These are phyloP conservation scores for Callyntrura sp. DNA, from an alignment of 2,888 invertebrate genomes.

Conservation along the genomic window DNA sequence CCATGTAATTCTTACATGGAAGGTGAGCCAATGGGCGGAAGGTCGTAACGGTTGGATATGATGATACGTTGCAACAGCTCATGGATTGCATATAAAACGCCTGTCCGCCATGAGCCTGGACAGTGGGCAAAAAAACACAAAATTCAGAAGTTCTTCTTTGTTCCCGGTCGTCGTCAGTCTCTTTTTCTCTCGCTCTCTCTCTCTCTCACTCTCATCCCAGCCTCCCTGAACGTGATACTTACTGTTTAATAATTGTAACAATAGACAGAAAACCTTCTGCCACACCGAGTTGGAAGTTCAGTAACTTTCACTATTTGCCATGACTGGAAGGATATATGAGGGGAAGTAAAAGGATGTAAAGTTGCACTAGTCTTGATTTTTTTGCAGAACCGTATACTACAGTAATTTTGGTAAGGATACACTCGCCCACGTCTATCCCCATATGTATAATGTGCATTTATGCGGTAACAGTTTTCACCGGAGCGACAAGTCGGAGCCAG, in stretches of 20 bases:
- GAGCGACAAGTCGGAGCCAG: constrained; percentile 68
- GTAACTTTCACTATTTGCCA: constrained; percentile 71
- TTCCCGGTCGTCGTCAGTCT: not conserved
- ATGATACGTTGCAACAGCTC: not conserved
- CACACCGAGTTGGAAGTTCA: constrained; percentile 57
- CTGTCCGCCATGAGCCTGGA: not conserved
- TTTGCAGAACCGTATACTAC: constrained; percentile 13
- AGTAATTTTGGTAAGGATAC: not conserved
- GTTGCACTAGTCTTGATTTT: constrained; percentile 17
- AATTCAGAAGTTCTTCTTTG: not conserved
- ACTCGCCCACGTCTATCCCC: not conserved
- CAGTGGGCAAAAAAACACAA: constrained; percentile 7
- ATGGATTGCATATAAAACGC: not conserved
- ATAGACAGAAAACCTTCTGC: constrained; percentile 54
- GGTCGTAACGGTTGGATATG: not conserved
- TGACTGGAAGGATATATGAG: constrained; percentile 58
- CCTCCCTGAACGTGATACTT: not conserved
- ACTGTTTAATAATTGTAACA: constrained; percentile 21
- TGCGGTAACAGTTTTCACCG: constrained; percentile 30
- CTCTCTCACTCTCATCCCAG: not conserved
- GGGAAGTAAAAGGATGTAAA: constrained; percentile 43
- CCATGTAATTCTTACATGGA: not conserved
- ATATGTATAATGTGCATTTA: not conserved
- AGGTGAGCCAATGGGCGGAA: not conserved
- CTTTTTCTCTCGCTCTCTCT: not conserved